Evolutionary conservation across 1,140 invertebrate genomes (phyloP).

Genomic region (Bombus pyrosoma): DNA sequence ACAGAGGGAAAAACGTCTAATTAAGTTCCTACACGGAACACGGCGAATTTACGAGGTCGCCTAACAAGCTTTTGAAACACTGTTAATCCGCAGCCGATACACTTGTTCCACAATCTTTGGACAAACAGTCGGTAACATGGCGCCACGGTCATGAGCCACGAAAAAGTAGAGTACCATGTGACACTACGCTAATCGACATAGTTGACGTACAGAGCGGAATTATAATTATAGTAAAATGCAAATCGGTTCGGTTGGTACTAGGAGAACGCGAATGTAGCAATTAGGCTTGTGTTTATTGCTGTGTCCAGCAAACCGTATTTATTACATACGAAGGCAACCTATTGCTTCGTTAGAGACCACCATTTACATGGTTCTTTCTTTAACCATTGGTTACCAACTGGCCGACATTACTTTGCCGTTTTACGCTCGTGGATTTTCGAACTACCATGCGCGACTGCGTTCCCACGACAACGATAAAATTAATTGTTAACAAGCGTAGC

Average conservation of each 20-base stretch:
- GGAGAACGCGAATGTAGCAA: conserved; percentile 44
- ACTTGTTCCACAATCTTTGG: conserved; percentile 2
- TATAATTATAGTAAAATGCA: conserved; percentile 60
- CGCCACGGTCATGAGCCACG: too few relatives aligned
- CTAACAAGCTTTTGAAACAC: conserved; percentile 24
- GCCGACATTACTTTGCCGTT: conserved; percentile 32
- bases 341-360: conserved; percentile 51
- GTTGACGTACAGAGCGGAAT: conserved; percentile 18
- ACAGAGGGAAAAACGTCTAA: conserved; percentile 28
- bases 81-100: neutral
- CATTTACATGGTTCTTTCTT: conserved; percentile 50
- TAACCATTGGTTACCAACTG: conserved; percentile 22
- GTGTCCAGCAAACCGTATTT: conserved; percentile 46
- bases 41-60: conserved; percentile 30
- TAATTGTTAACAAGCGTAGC: conserved; percentile 53
- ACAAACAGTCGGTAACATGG: conserved; percentile 9
- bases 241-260: conserved; percentile 39
- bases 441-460: neutral
- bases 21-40: conserved; percentile 39
- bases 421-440: conserved; percentile 42
- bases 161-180: conserved; percentile 12
- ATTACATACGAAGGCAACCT: conserved; percentile 43
- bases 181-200: conserved; percentile 14
- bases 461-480: conserved; percentile 40
- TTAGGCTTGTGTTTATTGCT: conserved; percentile 58